phyloP scores from a whole-genome alignment of 2,888 invertebrate species.

The Parnassius glacialis region DNA sequence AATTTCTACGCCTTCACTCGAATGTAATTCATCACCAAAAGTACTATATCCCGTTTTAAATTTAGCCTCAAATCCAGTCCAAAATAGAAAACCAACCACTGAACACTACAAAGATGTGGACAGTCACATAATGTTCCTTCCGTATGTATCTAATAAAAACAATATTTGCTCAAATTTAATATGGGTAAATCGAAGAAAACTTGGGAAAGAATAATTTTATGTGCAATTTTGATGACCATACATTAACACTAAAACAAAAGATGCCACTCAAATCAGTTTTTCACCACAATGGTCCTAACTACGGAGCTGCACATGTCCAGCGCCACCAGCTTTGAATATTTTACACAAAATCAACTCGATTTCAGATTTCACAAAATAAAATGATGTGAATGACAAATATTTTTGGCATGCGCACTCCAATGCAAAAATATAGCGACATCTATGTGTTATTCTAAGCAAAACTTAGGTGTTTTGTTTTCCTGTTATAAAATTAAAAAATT shows the following conservation, averaged over 20 bases:
- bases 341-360: conserved; percentile 65
- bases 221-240: conserved; percentile 32
- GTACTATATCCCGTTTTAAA: conserved; percentile 49
- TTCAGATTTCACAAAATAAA: conserved; percentile 71
- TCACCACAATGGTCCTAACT: conserved; percentile 51
- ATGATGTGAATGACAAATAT: conserved; percentile 70
- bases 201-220: conserved; percentile 45
- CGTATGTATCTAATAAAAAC: conserved; percentile 50
- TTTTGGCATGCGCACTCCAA: conserved; percentile 75
- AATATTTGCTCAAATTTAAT: conserved; percentile 35
- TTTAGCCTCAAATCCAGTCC: conserved; percentile 65
- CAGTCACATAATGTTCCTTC: conserved; percentile 54
- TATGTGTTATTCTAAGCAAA: conserved; percentile 28
- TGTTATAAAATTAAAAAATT: no score
- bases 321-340: conserved; percentile 55
- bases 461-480: not conserved
- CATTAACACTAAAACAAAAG: conserved; percentile 23
- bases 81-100: conserved; percentile 67
- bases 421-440: conserved; percentile 48
- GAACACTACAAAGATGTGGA: conserved; percentile 42
- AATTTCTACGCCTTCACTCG: conserved; percentile 56
- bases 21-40: conserved; percentile 62
- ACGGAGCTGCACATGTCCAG: conserved; percentile 53
- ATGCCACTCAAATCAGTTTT: conserved; percentile 48
- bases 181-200: conserved; percentile 53